Base-by-base conservation (phyloP, 2,797 vertebrate genomes). In the Melanotaenia maccullochi region DNA sequence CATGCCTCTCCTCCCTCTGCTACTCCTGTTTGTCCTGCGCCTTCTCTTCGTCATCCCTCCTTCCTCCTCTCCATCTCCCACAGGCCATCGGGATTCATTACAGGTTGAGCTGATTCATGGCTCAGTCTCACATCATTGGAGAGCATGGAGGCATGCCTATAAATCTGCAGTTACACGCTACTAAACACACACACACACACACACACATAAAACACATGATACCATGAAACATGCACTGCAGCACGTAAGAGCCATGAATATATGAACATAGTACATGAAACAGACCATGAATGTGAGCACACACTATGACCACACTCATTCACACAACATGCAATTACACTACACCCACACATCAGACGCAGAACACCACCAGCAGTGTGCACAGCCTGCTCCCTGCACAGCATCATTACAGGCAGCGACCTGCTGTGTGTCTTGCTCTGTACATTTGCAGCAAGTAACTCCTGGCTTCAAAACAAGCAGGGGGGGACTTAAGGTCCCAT, bases 51-150 rank as follows among this genome's bases (percentile, higher is more conserved):
- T 40, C 57, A 42, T 33, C 65, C 47, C 8, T n/a, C 51, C 20
- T 24, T 56, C 63, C 58, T 72, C 76, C 68, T 78, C 79, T 57
- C 68, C 82, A 69, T 72, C 84, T 79, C 81, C 77, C 78, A 74
- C 78, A 79, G 89, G 80, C 90, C 84, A 85, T 90, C 83, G 84
- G 85, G 87, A 92, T 91, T 92, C 91, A 94, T 93, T 90, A 89
- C 78, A 73, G 82, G 77, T 76, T 28, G 76, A 76, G 81, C 79
- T 93, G 93, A 93, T 93, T 93, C 90, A 93, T 89, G 89, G 75
- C 71, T 82, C 77, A 73, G 90, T 85, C 84, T 85, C 86, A 87
- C 88, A 87, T 86, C 84, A 76, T 65, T 63, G 86, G 78, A 78
- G 75, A 78, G 83, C 85, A 71, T 47, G 51, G 68, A 81, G 85